Evolutionary conservation across 30 jellyfish, hydroid and myxozoan species (phyloP).

Genomic region (Pseudorhiza aurosa): DNA sequence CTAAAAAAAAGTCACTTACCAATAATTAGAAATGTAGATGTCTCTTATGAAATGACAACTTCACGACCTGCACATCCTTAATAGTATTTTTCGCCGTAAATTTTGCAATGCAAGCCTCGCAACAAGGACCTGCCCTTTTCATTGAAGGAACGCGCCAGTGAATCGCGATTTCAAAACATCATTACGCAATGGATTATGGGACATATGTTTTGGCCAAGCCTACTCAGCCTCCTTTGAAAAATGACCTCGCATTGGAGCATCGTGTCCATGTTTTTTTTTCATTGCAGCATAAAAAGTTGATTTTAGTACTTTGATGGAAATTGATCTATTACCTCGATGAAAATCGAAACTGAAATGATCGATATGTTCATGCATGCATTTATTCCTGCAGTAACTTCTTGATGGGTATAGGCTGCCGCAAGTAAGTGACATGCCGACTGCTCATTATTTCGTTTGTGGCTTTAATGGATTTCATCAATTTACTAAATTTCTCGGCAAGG

Average conservation of each 20-base stretch:
- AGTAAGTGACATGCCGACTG: no score
- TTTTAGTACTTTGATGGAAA: no score
- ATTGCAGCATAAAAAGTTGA: no score
- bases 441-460: constrained; percentile 29
- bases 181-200: constrained; percentile 40
- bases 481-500: constrained; percentile 1
- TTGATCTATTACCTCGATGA: no score
- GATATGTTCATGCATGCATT: no score
- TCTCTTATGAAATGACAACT: neutral
- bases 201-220: constrained; percentile 28
- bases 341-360: no score
- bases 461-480: constrained; percentile 66
- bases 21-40: neutral
- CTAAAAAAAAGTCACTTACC: neutral
- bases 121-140: constrained; percentile 29
- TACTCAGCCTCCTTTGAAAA: constrained; percentile 14
- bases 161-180: constrained; percentile 35
- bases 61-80: neutral
- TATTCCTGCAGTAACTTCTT: no score
- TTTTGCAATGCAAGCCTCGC: neutral
- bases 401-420: no score
- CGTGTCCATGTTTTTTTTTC: no score
- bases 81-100: neutral
- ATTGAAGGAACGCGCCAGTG: constrained; percentile 52
- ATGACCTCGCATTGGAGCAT: neutral